Percentiles rank a stretch among this genome's conserved stretches.
Evolutionary conservation across 2,888 invertebrate genomes (phyloP).

Genomic region (Calephelis perditalis): DNA sequence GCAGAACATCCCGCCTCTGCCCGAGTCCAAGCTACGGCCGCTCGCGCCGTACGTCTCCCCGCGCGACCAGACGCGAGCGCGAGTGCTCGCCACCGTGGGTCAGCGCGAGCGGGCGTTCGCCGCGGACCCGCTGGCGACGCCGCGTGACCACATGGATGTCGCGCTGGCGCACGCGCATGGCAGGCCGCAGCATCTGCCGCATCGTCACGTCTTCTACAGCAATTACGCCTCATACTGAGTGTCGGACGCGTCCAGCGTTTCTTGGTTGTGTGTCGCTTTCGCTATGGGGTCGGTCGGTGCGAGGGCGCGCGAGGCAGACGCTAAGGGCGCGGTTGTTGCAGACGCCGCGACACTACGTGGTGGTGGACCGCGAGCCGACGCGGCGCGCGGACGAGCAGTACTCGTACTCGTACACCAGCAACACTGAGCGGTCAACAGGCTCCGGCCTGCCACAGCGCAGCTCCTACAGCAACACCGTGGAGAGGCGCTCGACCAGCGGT

Average conservation of each 20-base stretch:
- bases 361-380: conserved; percentile 87
- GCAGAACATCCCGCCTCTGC: conserved; percentile 81
- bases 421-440: conserved; percentile 73
- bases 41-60: conserved; percentile 83
- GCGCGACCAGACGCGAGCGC: conserved; percentile 81
- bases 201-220: conserved; percentile 74
- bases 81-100: conserved; percentile 78
- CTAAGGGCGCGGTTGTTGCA: conserved; percentile 79
- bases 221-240: conserved; percentile 71
- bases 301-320: conserved; percentile 40
- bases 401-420: conserved; percentile 88
- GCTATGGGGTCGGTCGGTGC: conserved; percentile 52
- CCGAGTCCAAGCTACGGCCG: conserved; percentile 77
- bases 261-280: conserved; percentile 66
- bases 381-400: conserved; percentile 89
- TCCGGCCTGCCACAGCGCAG: conserved; percentile 77
- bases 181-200: conserved; percentile 65
- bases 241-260: conserved; percentile 28
- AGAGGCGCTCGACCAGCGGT: conserved; percentile 83
- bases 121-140: conserved; percentile 77
- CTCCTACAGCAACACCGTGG: conserved; percentile 82
- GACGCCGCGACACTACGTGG: conserved; percentile 93
- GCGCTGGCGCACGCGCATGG: conserved; percentile 81
- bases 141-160: conserved; percentile 81
- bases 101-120: conserved; percentile 78